phyloP scores from a whole-genome alignment of 2,888 invertebrate species.

The Athripsodes cinereus region DNA sequence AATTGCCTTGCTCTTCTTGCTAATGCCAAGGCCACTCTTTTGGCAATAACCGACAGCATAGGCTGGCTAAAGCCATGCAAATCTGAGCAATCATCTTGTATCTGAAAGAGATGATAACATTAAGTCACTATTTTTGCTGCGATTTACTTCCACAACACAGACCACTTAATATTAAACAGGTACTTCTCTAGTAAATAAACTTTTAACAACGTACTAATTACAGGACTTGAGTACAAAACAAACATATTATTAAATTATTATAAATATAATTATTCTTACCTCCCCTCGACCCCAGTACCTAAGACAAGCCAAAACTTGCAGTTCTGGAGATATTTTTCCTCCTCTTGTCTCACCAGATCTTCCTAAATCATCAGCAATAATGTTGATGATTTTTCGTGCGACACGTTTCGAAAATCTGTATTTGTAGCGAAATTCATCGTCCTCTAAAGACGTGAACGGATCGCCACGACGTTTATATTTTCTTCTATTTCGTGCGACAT shows the following conservation, averaged over 20 bases:
- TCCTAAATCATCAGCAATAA: background rate
- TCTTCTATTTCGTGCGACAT: background rate
- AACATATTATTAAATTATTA: background rate
- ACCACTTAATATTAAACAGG: no score
- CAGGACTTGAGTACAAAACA: no score
- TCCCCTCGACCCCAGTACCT: slow-evolving; percentile 7
- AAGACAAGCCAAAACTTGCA: slow-evolving; percentile 16
- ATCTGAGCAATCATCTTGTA: slow-evolving; percentile 8
- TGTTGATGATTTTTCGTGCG: background rate
- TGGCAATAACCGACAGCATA: background rate
- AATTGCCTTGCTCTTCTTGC: background rate
- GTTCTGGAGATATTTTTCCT: slow-evolving; percentile 12
- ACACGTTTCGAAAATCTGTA: background rate
- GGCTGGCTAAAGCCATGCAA: slow-evolving; percentile 11
- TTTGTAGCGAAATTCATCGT: slow-evolving; percentile 1
- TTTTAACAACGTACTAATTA: no score
- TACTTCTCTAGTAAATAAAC: no score
- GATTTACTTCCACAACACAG: no score
- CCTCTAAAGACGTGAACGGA: background rate
- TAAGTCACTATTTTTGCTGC: no score
- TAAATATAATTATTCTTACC: slow-evolving; percentile 1
- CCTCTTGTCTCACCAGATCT: slow-evolving; percentile 3
- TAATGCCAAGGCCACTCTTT: slow-evolving; percentile 6
- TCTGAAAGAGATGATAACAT: background rate
- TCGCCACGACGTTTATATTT: background rate